phyloP scores from a whole-genome alignment of 1,140 invertebrate genomes.

The Odontomachus brunneus region DNA sequence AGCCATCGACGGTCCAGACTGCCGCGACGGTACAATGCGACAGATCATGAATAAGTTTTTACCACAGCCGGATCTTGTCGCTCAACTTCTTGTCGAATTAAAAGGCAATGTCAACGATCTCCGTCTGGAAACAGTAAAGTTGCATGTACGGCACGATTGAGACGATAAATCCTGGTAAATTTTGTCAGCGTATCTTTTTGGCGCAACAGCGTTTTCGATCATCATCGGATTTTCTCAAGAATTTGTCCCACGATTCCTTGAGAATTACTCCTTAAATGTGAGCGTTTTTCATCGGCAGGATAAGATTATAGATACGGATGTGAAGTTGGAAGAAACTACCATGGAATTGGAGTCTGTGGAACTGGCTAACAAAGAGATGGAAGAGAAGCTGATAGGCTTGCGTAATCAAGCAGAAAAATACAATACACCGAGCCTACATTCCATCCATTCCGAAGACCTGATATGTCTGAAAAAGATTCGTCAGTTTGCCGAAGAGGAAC shows the following conservation, averaged over 20 bases:
- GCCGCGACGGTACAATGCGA: conserved; percentile 73
- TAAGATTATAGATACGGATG: conserved; percentile 80
- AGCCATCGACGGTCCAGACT: conserved; percentile 25
- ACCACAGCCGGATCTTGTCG: conserved; percentile 73
- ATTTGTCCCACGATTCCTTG: no score
- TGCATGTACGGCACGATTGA: conserved; percentile 81
- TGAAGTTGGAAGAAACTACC: conserved; percentile 77
- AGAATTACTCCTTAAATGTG: no score
- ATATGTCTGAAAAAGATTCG: conserved; percentile 77
- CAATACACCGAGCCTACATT: conserved; percentile 72
- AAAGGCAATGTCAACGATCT: conserved; percentile 67
- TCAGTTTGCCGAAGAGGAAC: conserved; percentile 77
- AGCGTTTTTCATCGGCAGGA: no score
- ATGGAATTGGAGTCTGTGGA: conserved; percentile 77
- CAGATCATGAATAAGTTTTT: conserved; percentile 76
- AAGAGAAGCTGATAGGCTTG: conserved; percentile 66
- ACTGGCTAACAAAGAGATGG: conserved; percentile 75
- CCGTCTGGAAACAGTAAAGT: conserved; percentile 75
- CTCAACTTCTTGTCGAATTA: conserved; percentile 74
- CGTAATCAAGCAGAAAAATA: conserved; percentile 70
- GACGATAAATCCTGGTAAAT: conserved; percentile 73
- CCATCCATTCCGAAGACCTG: conserved; percentile 79
- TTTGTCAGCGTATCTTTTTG: conserved; percentile 55
- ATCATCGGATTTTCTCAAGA: background rate
- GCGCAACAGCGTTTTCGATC: no score